phyloP scores from a whole-genome alignment of 2,797 vertebrate species.

The Acipenser oxyrinchus region DNA sequence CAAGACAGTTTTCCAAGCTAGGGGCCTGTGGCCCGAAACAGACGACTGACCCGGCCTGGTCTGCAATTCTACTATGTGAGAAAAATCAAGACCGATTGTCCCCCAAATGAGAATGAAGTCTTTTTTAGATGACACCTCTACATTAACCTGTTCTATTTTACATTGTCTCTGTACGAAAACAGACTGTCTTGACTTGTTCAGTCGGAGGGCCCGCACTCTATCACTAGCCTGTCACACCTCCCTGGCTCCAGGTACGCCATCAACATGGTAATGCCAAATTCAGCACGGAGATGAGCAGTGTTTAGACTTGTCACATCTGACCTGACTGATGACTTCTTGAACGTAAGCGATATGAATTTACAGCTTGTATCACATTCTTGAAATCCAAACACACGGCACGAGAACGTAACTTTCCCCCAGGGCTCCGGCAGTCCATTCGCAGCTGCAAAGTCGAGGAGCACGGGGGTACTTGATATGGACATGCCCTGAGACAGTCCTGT shows the following conservation, averaged over 20 bases:
- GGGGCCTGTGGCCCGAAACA: no score
- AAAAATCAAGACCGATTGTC: constrained; percentile 2
- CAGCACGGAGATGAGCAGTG: constrained; percentile 59
- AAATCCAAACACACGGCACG: constrained; percentile 18
- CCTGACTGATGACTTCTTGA: constrained; percentile 52
- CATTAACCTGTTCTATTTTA: constrained; percentile 1
- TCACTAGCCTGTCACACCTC: constrained; percentile 25
- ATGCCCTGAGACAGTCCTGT: no score
- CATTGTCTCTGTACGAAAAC: neutral
- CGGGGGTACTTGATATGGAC: no score
- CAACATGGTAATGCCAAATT: constrained; percentile 64
- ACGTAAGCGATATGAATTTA: constrained; percentile 42
- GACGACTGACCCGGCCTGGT: no score
- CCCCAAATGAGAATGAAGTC: constrained; percentile 2
- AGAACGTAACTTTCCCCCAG: neutral
- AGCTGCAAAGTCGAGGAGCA: neutral
- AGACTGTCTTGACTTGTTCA: constrained; percentile 11
- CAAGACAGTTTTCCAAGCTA: no score
- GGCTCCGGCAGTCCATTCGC: neutral
- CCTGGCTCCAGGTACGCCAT: constrained; percentile 60
- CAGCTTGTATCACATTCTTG: constrained; percentile 33
- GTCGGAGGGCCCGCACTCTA: constrained; percentile 24
- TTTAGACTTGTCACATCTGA: constrained; percentile 51
- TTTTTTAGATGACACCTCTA: constrained; percentile 21
- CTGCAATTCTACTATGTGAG: no score